phyloP scores from a whole-genome alignment of 2,888 invertebrate genomes.

The Gandaritis pyraliata region DNA sequence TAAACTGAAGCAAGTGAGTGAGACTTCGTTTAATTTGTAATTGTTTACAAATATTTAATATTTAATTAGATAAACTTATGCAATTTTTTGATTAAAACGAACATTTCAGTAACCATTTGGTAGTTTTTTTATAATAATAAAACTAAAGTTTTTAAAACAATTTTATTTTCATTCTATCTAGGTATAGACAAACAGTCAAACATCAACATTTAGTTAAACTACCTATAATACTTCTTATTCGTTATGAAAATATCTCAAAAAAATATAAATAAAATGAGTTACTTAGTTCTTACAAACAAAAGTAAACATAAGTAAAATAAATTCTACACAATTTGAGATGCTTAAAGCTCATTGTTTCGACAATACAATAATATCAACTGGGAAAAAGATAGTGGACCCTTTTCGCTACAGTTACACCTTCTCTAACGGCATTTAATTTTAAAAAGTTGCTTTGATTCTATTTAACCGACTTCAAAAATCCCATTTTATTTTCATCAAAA shows the following conservation, averaged over 20 bases:
- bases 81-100: conserved; percentile 17
- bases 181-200: conserved; percentile 24
- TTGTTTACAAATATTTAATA: no score
- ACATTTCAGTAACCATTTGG: background rate
- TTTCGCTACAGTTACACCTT: no score
- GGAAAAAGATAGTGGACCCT: background rate
- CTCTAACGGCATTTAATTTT: no score
- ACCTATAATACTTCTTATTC: conserved; percentile 20
- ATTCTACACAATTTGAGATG: background rate
- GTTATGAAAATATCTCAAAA: conserved; percentile 20
- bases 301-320: background rate
- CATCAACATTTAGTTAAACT: conserved; percentile 24
- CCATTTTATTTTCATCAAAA: no score
- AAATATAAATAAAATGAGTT: conserved; percentile 15
- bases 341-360: background rate
- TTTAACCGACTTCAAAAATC: no score
- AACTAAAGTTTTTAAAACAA: conserved; percentile 10
- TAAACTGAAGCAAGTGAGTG: no score
- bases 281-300: background rate
- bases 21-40: no score
- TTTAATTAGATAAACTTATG: conserved; percentile 1
- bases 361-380: background rate
- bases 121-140: background rate
- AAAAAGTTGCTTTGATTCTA: no score
- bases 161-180: conserved; percentile 19